A percentile compares a stretch with the other conserved stretches of the same genome.
These are phyloP conservation scores for Loris lydekkerianus DNA, from an alignment of 2,797 vertebrate genomes.

Conservation along the genomic window DNA sequence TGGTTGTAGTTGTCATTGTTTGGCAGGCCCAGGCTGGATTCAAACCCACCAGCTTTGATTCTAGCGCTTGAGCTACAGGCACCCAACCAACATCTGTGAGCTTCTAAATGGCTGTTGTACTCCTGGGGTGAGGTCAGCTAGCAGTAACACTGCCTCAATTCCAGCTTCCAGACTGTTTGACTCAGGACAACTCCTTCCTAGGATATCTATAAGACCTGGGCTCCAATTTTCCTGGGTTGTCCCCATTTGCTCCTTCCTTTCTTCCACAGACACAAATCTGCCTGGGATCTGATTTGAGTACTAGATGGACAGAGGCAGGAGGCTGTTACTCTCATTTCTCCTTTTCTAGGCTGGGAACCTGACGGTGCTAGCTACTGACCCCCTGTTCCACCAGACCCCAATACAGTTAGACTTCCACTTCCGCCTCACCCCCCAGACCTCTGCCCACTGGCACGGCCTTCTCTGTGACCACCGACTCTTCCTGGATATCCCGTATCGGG, in stretches of 20 bases:
- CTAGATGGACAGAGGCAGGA: background rate
- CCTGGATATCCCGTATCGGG: constrained; percentile 77
- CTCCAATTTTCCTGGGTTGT: background rate
- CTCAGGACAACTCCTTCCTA: background rate
- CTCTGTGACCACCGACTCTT: constrained; percentile 81
- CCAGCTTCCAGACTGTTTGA: background rate
- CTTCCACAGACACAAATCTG: background rate
- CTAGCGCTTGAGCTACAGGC: too few relatives aligned
- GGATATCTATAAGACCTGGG: background rate
- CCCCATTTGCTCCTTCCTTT: background rate
- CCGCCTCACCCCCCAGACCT: constrained; percentile 66
- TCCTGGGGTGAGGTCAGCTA: background rate
- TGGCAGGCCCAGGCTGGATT: too few relatives aligned
- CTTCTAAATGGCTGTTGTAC: background rate
- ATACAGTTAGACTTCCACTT: constrained; percentile 85
- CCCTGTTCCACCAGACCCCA: constrained; percentile 64
- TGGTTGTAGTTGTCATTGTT: too few relatives aligned
- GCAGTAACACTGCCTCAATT: background rate
- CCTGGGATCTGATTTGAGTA: background rate
- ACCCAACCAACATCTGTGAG: background rate
- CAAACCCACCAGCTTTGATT: too few relatives aligned
- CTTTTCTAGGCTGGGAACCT: constrained; percentile 81
- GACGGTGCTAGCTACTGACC: constrained; percentile 79
- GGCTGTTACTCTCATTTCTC: background rate
- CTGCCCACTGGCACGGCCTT: constrained; percentile 84